Conservation (phyloP, 2,888 invertebrate species). For the Odiellus spinosus region DNA sequence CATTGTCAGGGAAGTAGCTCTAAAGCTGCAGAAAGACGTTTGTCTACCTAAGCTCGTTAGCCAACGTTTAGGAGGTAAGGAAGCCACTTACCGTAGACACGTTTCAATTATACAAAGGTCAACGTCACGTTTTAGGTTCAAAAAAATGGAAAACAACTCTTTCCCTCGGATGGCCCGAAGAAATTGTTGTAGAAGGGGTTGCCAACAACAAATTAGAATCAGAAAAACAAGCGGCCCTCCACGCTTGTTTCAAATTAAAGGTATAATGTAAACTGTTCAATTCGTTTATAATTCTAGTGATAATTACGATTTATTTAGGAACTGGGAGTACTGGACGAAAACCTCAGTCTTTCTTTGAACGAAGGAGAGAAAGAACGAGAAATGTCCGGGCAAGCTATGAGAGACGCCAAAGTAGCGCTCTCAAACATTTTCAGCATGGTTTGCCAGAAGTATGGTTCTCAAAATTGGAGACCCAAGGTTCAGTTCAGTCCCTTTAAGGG, state of each 20-base stretch:
- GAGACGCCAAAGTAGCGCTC: too few relatives aligned
- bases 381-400: too few relatives aligned
- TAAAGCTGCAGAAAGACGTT: too few relatives aligned
- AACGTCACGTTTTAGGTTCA: too few relatives aligned
- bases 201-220: conserved; percentile 10
- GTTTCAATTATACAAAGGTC: too few relatives aligned
- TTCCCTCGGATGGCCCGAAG: conserved; percentile 11
- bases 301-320: conserved; percentile 4
- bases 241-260: conserved; percentile 11
- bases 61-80: too few relatives aligned
- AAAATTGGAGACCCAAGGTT: neutral
- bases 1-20: too few relatives aligned
- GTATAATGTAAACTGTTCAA: conserved; percentile 1
- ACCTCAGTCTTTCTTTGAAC: conserved; percentile 4
- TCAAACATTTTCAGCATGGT: too few relatives aligned
- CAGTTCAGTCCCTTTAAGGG: neutral
- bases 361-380: neutral
- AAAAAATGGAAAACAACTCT: conserved; percentile 7
- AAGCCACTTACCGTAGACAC: too few relatives aligned
- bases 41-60: too few relatives aligned
- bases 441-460: too few relatives aligned
- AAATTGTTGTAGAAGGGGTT: conserved; percentile 7
- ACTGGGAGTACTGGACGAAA: conserved; percentile 6
- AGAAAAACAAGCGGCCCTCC: conserved; percentile 4
- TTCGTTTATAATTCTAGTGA: neutral